phyloP scores from a whole-genome alignment of 2,113 vertebrate genomes.

The Heptranchias perlo region DNA sequence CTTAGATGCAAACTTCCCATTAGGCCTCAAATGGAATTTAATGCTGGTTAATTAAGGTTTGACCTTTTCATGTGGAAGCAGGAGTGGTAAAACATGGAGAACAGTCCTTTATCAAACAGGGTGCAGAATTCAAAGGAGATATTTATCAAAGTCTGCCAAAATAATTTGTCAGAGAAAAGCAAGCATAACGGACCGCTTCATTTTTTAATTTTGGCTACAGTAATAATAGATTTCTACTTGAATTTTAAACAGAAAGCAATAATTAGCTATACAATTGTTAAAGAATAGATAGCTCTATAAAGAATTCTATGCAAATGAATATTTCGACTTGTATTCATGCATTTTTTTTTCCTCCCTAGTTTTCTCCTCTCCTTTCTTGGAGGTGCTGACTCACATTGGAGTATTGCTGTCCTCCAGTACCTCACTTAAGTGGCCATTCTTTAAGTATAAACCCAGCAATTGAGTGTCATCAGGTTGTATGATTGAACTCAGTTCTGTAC shows the following conservation, averaged over 20 bases:
- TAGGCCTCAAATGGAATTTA: slow-evolving; percentile 35
- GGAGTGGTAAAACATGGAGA: slow-evolving; percentile 7
- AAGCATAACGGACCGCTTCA: slow-evolving; percentile 28
- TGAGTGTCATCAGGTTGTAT: neutral
- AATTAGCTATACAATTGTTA: neutral
- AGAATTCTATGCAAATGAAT: neutral
- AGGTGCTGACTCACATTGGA: neutral
- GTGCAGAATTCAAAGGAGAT: slow-evolving; percentile 33
- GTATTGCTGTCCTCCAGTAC: neutral
- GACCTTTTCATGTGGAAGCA: slow-evolving; percentile 35
- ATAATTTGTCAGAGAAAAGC: slow-evolving; percentile 20
- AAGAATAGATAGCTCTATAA: neutral
- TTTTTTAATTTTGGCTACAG: slow-evolving; percentile 18
- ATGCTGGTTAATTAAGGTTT: slow-evolving; percentile 38
- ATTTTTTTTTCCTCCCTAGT: neutral
- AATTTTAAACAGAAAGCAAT: slow-evolving; percentile 9
- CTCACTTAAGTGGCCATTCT: neutral
- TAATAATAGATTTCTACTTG: slow-evolving; percentile 5
- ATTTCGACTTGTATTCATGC: neutral
- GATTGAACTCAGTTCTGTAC: neutral
- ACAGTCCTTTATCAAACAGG: slow-evolving; percentile 26
- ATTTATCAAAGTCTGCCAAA: slow-evolving; percentile 35
- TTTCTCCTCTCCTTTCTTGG: neutral
- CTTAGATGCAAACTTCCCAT: slow-evolving; percentile 27
- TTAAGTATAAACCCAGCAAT: neutral